Conservation (phyloP, 2,888 invertebrate genomes). For the Pegoplata infirma region DNA sequence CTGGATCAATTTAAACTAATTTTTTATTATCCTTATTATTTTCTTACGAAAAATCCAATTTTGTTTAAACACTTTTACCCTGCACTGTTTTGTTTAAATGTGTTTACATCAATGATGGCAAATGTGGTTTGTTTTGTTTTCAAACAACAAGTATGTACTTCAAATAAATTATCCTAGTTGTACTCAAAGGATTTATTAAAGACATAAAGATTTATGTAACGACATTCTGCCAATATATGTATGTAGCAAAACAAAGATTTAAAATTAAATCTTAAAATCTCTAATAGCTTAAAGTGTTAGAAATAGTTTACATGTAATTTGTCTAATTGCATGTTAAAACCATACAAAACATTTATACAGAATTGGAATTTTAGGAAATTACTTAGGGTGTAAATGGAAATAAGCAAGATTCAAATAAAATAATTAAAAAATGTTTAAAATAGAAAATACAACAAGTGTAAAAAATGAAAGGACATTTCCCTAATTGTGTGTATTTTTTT, state of each 20-base stretch:
- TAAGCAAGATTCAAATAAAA: too few species aligned
- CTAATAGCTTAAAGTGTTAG: background rate
- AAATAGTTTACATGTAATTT: conserved; percentile 23
- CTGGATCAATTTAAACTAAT: too few species aligned
- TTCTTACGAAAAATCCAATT: background rate
- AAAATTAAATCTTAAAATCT: background rate
- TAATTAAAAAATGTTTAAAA: background rate
- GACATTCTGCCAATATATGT: conserved; percentile 41
- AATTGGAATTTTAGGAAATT: too few species aligned
- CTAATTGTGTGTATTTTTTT: too few species aligned
- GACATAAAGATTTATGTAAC: conserved; percentile 30
- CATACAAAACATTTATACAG: too few species aligned
- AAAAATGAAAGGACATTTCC: too few species aligned
- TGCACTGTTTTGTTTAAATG: background rate
- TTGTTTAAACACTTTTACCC: background rate
- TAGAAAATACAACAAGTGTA: too few species aligned
- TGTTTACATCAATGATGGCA: conserved; percentile 1
- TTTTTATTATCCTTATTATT: too few species aligned
- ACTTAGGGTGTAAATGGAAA: too few species aligned
- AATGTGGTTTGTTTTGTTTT: background rate
- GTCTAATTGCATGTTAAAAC: background rate
- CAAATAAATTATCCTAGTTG: conserved; percentile 16
- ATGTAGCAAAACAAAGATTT: conserved; percentile 26
- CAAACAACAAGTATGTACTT: too few species aligned
- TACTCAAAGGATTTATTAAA: conserved; percentile 34